Percentiles rank a stretch among this genome's conserved stretches.
These are phyloP conservation scores for Crossaster papposus DNA, from an alignment of 53 echinoderm and acorn worm genomes.

Conservation along the genomic window DNA sequence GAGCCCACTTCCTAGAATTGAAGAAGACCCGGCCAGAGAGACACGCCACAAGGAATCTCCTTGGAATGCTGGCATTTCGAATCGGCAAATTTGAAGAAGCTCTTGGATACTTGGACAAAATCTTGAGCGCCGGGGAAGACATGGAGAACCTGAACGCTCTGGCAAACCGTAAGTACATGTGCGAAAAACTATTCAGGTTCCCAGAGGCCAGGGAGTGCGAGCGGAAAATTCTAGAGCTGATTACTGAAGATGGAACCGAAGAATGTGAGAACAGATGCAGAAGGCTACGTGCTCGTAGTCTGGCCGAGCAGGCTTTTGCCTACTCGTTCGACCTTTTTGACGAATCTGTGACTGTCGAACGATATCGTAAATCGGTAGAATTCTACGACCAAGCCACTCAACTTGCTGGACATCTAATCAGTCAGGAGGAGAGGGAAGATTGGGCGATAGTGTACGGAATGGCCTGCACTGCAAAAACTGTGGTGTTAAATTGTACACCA, in stretches of 20 bases:
- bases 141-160: conserved; percentile 57
- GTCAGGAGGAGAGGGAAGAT: conserved; percentile 33
- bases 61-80: conserved; percentile 30
- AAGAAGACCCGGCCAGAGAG: conserved; percentile 28
- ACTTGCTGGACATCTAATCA: conserved; percentile 26
- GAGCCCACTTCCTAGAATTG: conserved; percentile 16
- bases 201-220: conserved; percentile 28
- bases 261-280: neutral
- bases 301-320: conserved; percentile 56
- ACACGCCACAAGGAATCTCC: conserved; percentile 40
- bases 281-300: conserved; percentile 15
- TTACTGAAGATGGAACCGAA: neutral
- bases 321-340: conserved; percentile 38
- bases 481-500: too few relatives aligned
- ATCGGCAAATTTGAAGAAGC: conserved; percentile 8
- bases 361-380: conserved; percentile 29
- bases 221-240: conserved; percentile 2
- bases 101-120: conserved; percentile 22
- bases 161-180: conserved; percentile 47
- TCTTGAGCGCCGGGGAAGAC: conserved; percentile 36
- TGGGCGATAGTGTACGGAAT: conserved; percentile 9
- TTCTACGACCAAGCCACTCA: conserved; percentile 41
- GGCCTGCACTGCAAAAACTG: too few relatives aligned
- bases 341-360: conserved; percentile 17
- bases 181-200: conserved; percentile 8